Evolutionary conservation across 2,113 vertebrate species (phyloP).

Genomic region (Xyrauchen texanus): DNA sequence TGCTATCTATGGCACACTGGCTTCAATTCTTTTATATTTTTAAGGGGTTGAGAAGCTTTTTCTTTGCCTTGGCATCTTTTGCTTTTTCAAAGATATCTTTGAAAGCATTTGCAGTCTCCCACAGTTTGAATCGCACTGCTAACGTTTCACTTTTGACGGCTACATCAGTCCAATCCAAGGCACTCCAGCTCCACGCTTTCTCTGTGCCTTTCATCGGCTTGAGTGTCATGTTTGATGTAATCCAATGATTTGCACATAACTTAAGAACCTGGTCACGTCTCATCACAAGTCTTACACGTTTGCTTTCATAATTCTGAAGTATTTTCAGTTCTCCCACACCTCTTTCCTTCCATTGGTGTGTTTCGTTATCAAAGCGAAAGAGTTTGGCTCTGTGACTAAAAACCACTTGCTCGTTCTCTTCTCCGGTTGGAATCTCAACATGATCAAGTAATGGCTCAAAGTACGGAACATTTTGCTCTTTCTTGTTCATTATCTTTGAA

Average conservation of each 20-base stretch:
- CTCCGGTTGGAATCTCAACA: background rate
- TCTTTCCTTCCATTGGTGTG: background rate
- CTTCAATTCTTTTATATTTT: too few species aligned
- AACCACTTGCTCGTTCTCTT: background rate
- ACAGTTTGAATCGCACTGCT: background rate
- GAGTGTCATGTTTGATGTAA: background rate
- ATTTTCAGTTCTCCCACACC: background rate
- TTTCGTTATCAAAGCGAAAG: background rate
- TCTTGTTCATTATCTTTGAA: too few species aligned
- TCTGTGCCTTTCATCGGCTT: background rate
- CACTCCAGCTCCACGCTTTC: background rate
- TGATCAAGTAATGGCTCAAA: background rate
- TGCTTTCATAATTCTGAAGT: background rate
- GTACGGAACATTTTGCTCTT: too few species aligned
- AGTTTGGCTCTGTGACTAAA: constrained; percentile 14
- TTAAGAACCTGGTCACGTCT: background rate
- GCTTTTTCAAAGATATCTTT: background rate
- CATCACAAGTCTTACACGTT: constrained; percentile 6
- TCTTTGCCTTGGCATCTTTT: too few species aligned
- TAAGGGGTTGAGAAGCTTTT: too few species aligned
- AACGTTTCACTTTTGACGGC: background rate
- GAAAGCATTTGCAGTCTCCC: background rate
- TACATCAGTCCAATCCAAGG: background rate
- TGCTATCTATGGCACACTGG: too few species aligned
- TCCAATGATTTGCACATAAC: constrained; percentile 3